Evolutionary conservation across 2,888 invertebrate genomes (phyloP).

Genomic region (Lasius fuliginosus): DNA sequence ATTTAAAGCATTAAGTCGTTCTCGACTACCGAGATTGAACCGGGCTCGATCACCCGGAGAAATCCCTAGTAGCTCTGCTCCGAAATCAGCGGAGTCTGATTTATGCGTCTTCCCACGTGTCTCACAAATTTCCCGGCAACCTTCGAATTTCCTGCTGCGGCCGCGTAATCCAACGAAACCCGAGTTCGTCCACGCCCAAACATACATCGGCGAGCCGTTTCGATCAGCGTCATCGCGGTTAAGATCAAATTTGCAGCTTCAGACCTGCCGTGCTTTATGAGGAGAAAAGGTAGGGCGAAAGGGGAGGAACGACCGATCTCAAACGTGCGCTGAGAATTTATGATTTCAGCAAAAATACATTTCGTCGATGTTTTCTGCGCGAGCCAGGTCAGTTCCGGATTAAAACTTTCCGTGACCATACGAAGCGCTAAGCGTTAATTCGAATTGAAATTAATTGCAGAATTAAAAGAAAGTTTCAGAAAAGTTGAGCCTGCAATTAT

Average conservation of each 20-base stretch:
- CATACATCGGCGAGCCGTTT: conserved; percentile 45
- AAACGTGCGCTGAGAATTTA: conserved; percentile 41
- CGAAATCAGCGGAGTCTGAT: conserved; percentile 51
- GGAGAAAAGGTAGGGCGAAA: not conserved
- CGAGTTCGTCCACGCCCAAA: conserved; percentile 28
- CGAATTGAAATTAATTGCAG: conserved; percentile 49
- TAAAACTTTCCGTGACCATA: conserved; percentile 44
- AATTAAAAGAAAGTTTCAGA: conserved; percentile 44
- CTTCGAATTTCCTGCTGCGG: conserved; percentile 59
- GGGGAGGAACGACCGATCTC: conserved; percentile 6
- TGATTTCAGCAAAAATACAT: conserved; percentile 48
- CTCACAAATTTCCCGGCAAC: conserved; percentile 59
- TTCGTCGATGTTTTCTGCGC: conserved; percentile 18
- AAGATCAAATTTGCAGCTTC: conserved; percentile 51
- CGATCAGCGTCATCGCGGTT: conserved; percentile 52
- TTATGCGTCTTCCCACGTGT: conserved; percentile 54
- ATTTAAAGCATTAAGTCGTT: conserved; percentile 28
- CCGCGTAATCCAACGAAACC: conserved; percentile 51
- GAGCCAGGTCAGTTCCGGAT: conserved; percentile 38
- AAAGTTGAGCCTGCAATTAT: conserved; percentile 44
- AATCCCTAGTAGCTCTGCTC: conserved; percentile 24
- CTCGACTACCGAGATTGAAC: conserved; percentile 34
- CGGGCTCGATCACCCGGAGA: conserved; percentile 27
- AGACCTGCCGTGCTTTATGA: conserved; percentile 22
- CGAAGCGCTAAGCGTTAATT: conserved; percentile 43